Base-by-base conservation (phyloP, 2,888 invertebrate genomes). In the Limnephilus auricula region DNA sequence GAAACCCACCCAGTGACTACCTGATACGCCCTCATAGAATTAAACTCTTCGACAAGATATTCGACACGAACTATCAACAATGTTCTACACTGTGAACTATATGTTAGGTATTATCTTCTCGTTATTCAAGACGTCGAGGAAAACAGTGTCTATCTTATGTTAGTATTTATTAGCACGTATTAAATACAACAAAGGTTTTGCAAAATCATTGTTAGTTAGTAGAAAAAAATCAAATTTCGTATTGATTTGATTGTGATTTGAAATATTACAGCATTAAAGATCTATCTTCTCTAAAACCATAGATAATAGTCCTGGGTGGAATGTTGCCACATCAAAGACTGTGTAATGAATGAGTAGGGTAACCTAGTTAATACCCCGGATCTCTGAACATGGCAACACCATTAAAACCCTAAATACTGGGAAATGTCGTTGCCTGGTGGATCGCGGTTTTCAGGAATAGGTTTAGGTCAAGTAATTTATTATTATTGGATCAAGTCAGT, bases 311-410 rank as follows among this genome's bases (percentile, higher is more conserved):
- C n/a, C 25, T 25, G 65, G 65, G n/a, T 25, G 65, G 65, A 65
- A 65, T 65, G 65, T 65, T 6, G 84, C 84, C 84, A 40, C 40
- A 84, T 84, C 84, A 84, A 84, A 84, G 84, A 40, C 37, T 40
- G 84, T 82, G 40, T 84, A 37, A 18, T 40, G n/a, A 84, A 84
- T 84, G 84, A 84, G 84, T 37, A 84, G 84, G 84, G 84, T 84
- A 84, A 84, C 84, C 84, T n/a, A 40, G 84, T 84, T 84, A 84
- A 84, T 37, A 37, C 40, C 84, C 84, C 40, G 34, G 40, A n/a
- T 84, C 84, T 10, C 84, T 84, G 84, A 84, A 84, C 84, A 84
- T 40, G 84, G 40, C 84, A 84, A 84, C 34, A 84, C 84, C 84
- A 84, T 84, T 84, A 84, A 32, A 84, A 37, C 37, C 84, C 37